Evolutionary conservation across 1,140 invertebrate genomes (phyloP).

Genomic region (Probaryconus sp.): DNA sequence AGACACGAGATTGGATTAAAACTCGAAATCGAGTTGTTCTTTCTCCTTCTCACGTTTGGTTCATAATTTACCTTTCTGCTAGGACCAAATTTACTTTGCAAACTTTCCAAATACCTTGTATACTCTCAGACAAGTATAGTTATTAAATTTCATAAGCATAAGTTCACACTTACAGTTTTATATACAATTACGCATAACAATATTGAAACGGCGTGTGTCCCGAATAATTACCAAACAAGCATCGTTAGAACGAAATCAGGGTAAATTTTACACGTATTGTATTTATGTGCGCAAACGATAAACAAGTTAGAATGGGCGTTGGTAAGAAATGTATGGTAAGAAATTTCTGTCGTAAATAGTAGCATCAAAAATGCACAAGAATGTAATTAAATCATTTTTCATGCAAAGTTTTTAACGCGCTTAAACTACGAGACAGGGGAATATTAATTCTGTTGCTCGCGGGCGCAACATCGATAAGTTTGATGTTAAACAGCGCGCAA

Average conservation of each 20-base stretch:
- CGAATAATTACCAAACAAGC: no score
- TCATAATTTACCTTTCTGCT: slow-evolving; percentile 44
- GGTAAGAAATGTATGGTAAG: slow-evolving; percentile 28
- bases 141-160: slow-evolving; percentile 34
- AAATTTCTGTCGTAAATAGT: slow-evolving; percentile 31
- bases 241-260: neutral
- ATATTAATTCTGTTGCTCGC: slow-evolving; percentile 33
- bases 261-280: no score
- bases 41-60: slow-evolving; percentile 38
- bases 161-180: slow-evolving; percentile 6
- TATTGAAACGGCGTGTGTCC: no score
- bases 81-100: slow-evolving; percentile 71
- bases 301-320: no score
- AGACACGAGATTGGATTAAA: slow-evolving; percentile 70
- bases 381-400: slow-evolving; percentile 37
- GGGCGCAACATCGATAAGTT: slow-evolving; percentile 30
- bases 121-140: slow-evolving; percentile 31
- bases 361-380: slow-evolving; percentile 24
- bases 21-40: slow-evolving; percentile 73
- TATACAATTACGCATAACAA: slow-evolving; percentile 10
- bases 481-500: slow-evolving; percentile 22
- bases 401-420: slow-evolving; percentile 23
- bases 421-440: slow-evolving; percentile 21
- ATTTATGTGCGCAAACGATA: no score
- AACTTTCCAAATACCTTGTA: slow-evolving; percentile 68